Base-by-base conservation (phyloP, 2,888 invertebrate species). In the Mystacides longicornis region DNA sequence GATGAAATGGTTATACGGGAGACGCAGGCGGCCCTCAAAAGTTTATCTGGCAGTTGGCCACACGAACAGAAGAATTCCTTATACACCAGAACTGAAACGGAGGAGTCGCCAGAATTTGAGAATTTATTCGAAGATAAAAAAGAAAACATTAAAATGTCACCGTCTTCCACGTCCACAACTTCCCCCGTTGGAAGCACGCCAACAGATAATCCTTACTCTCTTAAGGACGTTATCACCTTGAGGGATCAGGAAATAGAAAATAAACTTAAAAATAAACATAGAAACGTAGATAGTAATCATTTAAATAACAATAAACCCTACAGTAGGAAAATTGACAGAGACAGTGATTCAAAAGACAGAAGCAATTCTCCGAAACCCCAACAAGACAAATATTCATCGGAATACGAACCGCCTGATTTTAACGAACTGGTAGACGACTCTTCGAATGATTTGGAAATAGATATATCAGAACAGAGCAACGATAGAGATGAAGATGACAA, bases 11-110 rank as follows among this genome's bases (percentile, higher is more conserved):
- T 91, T 53, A 89, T 93, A 60, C 79, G 89, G 51, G 93, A 93
- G 70, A 92, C 93, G 2, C 92, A 93, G 68, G 89, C 89, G 1
- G 92, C 92, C 0, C 71, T 93, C 23, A 89, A 89, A 69, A 88
- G 88, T 63, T 73, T 93, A n/a, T 90, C 92, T 0, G 90, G 89
- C 16, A 89, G 86, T 68, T 91, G 91, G 87, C 83, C 86, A 4
- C 69, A 71, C n/a, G 87, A 87, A 14, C 83, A 83, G 22, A 72
- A 84, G 48, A 80, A 80, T 5, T 80, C 81, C 27, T 67, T 77
- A 7, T 85, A 85, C 64, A 82, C 83, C 54, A 73, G 81, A 52
- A 81, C 81, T 60, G 82, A 83, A 60, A 85, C 86, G 64, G 89
- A 90, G 62, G 89, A 89, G 64, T 84, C 86, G 23, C 86, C 87